Evolutionary conservation across 1,140 invertebrate species (phyloP), one percentile per base, ranked within the genome.

Genomic region (Halictus rubicundus): DNA sequence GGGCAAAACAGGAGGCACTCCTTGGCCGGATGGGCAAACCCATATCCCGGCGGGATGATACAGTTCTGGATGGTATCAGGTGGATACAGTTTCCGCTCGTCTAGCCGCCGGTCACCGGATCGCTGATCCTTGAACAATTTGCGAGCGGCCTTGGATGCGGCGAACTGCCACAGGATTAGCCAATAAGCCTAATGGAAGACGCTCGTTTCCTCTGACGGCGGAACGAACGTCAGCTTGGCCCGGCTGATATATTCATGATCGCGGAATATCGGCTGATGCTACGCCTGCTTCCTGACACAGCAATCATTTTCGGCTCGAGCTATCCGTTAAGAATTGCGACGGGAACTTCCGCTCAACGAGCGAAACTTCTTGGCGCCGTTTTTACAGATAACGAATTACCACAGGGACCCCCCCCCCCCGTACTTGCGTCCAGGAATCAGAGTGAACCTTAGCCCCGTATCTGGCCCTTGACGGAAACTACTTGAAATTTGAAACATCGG

Each of bases 1-100:
- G 87, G 69, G 86, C 83, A 85, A 90, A 89, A 89, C 88, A 88
- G 87, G 70, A 84, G 73, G 37, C 76, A 68, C 80, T 88, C 80
- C 82, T 87, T 87, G 79, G 68, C 80, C 83, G 59, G 68, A 79
- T 76, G 80, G 66, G 32, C 61, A 68, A 42, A 23, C 60, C 74
- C 59, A 69, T 76, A 79, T 75, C 79, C 68, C 49, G 57, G 14
- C 25, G 72, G 69, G 68, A 78, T 78, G 68, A 85, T 75, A 42
- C 54, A 63, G 60, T 39, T 12, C 25, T 54, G 83, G 23, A 68
- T 74, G 82, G 78, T 82, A 82, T 87, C 80, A 64, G 81, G 74
- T 83, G 70, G 76, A 88, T n/a, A 65, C 80, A 71, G 82, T 87
- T 90, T 87, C 81, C 81, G 72, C 54, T n/a, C 8, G 21, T 21